Conservation (phyloP, 2,113 vertebrate genomes). For the Chaenogobius annularis region DNA sequence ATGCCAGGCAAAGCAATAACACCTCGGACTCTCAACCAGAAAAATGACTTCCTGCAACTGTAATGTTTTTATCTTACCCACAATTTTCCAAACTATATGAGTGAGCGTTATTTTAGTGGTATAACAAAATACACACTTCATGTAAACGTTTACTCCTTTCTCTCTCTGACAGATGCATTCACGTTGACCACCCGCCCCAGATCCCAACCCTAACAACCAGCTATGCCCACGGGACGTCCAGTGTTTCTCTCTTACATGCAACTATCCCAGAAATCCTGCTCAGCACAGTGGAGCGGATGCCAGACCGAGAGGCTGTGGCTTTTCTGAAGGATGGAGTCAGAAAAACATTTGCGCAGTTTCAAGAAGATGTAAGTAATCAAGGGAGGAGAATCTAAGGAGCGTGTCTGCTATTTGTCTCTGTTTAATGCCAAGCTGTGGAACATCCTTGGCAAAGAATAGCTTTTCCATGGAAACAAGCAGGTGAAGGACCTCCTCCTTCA, state of each 20-base stretch:
- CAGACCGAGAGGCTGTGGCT: constrained; percentile 79
- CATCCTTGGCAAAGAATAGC: too few species aligned
- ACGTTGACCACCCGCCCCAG: constrained; percentile 53
- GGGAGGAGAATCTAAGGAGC: not conserved
- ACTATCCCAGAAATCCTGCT: constrained; percentile 81
- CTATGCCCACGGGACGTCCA: constrained; percentile 78
- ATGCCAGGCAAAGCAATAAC: too few species aligned
- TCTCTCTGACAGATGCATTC: constrained; percentile 67
- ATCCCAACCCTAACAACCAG: constrained; percentile 76
- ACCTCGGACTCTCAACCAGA: too few species aligned
- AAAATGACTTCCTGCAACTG: too few species aligned
- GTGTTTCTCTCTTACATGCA: constrained; percentile 54
- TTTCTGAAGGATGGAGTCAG: constrained; percentile 78
- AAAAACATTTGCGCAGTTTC: constrained; percentile 85
- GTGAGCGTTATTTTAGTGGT: too few species aligned
- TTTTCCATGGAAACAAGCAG: too few species aligned
- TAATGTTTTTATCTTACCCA: too few species aligned
- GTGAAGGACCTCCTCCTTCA: not conserved
- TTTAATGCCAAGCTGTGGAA: too few species aligned
- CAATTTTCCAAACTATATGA: too few species aligned
- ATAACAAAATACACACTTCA: too few species aligned
- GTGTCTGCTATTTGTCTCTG: too few species aligned
- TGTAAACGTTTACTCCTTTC: not conserved
- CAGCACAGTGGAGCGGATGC: constrained; percentile 63
- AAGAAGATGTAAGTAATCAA: constrained; percentile 81